Evolutionary conservation across 2,888 invertebrate species (phyloP), one percentile per base, ranked within the genome.

Genomic region (Drosophila borborema): DNA sequence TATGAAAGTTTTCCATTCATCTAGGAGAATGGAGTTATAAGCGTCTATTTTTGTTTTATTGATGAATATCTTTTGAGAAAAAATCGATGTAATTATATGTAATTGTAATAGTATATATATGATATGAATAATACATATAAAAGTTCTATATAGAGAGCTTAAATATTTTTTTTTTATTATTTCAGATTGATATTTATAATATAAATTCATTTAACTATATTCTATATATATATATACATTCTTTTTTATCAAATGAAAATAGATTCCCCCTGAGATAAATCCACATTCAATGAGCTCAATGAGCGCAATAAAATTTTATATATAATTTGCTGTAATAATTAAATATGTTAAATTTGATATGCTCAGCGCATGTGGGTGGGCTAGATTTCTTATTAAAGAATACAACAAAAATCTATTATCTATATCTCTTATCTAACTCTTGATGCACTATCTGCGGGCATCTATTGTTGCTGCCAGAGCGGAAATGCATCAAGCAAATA

Each of bases 401-500:
- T 14, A 43, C 8, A 3, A 2, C n/a, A 16, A 16, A 28, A 28
- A 16, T 48, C 8, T 16, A 31, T 14, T 34, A 20, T 51, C 51
- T 20, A 51, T 51, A 51, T 51, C 7, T 51, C 18, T 51, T 20
- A 34, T 34, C 36, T 36, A 36, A 12, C 18, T 34, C 18, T 51
- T 18, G 51, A 12, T 34, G 0, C 49, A 8, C 18, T 51, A 36
- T 51, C 51, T 40, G 54, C 54, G 54, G 54, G 40, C 23, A 38
- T 38, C 54, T 54, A 54, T 54, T 54, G 40, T 54, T 23, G 14
- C 18, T 8, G 38, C 2, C 3, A 2, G 18, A 40, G 40, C 54
- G 54, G 54, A 54, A 54, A 40, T 54, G 54, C 54, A 23, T 9
- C 20, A 23, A 53, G 18, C 53, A 38, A 20, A 20, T 36, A 53